Conservation (phyloP, 2,888 invertebrate genomes). For the Ctena decussata region DNA sequence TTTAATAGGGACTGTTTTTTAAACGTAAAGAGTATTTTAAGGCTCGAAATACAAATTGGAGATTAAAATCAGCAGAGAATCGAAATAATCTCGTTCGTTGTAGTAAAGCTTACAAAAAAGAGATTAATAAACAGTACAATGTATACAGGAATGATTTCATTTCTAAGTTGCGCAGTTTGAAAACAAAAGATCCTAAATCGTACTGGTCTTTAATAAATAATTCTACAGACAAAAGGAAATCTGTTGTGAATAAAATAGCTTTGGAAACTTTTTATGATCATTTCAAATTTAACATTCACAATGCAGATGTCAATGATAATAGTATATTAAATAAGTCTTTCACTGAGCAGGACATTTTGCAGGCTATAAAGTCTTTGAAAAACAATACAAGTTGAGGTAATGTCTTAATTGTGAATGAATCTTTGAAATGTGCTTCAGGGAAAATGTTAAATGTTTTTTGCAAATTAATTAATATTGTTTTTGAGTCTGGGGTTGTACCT, state of each 20-base stretch:
- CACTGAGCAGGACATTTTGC: background rate
- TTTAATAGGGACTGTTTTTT: background rate
- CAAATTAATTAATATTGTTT: background rate
- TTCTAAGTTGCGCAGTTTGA: background rate
- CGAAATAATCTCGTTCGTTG: background rate
- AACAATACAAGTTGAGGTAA: background rate
- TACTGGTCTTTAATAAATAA: background rate
- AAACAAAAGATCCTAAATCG: background rate
- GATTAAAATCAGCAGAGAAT: background rate
- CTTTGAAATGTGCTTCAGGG: background rate
- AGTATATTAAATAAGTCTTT: background rate
- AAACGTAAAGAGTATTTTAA: slow-evolving; percentile 3
- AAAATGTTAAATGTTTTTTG: background rate
- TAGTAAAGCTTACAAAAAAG: slow-evolving; percentile 1
- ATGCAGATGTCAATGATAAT: background rate
- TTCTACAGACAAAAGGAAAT: background rate
- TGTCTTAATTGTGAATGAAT: background rate
- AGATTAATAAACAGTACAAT: background rate
- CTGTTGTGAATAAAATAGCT: background rate
- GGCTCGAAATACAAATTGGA: background rate
- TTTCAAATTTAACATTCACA: background rate
- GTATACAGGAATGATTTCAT: background rate
- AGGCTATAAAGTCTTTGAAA: background rate
- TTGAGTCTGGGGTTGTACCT: background rate
- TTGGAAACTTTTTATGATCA: background rate